Base-by-base conservation (phyloP, 1,140 invertebrate genomes). In the Drosophila kikkawai region DNA sequence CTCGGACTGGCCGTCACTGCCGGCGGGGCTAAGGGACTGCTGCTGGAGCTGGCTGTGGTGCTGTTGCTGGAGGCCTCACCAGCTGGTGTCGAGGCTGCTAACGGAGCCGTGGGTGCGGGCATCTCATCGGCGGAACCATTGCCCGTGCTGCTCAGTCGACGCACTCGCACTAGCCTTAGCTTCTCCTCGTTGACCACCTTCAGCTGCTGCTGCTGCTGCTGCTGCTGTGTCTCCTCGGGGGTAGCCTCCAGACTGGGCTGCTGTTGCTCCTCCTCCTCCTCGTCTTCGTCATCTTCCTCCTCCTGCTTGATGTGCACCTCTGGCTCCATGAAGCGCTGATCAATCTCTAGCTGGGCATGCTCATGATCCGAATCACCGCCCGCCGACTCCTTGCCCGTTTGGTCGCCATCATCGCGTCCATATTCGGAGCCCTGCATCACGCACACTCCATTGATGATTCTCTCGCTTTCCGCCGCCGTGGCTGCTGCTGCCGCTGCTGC, bases 391-490 rank as follows among this genome's bases (percentile, higher is more conserved):
- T 69, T 56, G 17, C 45, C 58, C 17, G 96, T 36, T 36, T 37
- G 51, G n/a, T 97, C 97, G 19, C 96, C 96, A 80, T 98, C 98
- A 57, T 97, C 98, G 61, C 98, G 97, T 2, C 97, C 96, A 88
- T 97, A 97, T 12, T 85, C 84, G 7, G 88, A 85, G 34, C 80
- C 96, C 95, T 91, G 96, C 96, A 98, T 97, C 2, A 98, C 97
- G 91, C 97, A 98, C 17, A 98, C 97, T 6, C 97, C 97, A 83
- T 98, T 98, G 74, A 98, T 98, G 70, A 98, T 97, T 1, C 97
- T 96, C 92, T 97, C 97, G 77, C 95, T 95, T 11, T 95, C 67
- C 94, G 69, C 29, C 12, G 53, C 69, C 34, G 19, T 12, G 32
- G 42, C 50, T 29, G 19, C 56, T 26, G 51, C 48, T 1, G 44